phyloP scores from a whole-genome alignment of 2,888 invertebrate genomes.

The Spatulosminthurus flaviceps region DNA sequence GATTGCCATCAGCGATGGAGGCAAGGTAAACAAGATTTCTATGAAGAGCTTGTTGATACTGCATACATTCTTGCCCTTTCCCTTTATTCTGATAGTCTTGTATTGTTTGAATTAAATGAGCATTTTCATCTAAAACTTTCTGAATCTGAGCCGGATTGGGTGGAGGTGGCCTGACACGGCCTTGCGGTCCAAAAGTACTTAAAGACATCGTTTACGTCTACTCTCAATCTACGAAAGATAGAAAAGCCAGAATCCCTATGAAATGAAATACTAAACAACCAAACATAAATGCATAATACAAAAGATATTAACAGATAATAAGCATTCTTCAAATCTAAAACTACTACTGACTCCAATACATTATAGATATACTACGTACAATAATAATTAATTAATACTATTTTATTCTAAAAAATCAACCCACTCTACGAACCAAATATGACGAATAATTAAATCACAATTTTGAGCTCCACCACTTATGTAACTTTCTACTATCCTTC shows the following conservation, averaged over 20 bases:
- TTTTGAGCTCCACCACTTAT: background rate
- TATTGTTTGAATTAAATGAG: constrained; percentile 94
- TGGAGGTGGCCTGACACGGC: constrained; percentile 68
- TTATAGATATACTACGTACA: background rate
- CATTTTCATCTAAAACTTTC: constrained; percentile 95
- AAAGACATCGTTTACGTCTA: constrained; percentile 55
- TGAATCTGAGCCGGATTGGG: constrained; percentile 87
- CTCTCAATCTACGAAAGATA: constrained; percentile 36
- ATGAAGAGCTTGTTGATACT: constrained; percentile 92
- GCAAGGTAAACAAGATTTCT: constrained; percentile 95
- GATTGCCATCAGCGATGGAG: constrained; percentile 94
- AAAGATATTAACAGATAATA: background rate
- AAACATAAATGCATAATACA: background rate
- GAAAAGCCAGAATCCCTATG: constrained; percentile 33
- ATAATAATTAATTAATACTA: background rate
- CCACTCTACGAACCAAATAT: background rate
- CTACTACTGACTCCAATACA: background rate
- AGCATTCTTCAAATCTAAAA: background rate
- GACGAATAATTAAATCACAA: background rate
- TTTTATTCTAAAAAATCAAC: background rate
- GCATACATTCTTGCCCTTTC: constrained; percentile 89
- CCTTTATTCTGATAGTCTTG: constrained; percentile 97
- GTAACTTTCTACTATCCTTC: background rate
- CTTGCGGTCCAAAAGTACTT: constrained; percentile 61
- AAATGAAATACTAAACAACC: background rate